phyloP scores from a whole-genome alignment of 2,113 vertebrate genomes.

The Alethe diademata region DNA sequence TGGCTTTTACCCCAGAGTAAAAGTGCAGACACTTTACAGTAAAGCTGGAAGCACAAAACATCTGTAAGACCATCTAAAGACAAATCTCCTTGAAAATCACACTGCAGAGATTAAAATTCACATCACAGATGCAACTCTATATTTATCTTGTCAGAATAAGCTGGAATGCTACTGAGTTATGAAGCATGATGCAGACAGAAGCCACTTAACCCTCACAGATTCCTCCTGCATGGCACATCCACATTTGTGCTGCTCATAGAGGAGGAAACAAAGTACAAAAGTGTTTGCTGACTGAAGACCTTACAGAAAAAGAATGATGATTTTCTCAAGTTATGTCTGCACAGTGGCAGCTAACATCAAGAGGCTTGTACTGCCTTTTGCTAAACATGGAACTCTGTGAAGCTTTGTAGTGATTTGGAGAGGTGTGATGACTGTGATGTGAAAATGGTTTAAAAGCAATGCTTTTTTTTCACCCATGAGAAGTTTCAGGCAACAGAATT shows the following conservation, averaged over 20 bases:
- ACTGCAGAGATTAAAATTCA: neutral
- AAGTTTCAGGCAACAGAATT: neutral
- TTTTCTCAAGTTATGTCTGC: neutral
- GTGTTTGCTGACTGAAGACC: neutral
- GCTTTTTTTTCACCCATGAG: neutral
- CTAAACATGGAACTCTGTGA: neutral
- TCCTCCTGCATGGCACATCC: neutral
- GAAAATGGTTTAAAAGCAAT: neutral
- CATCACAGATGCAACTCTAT: neutral
- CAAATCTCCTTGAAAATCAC: neutral
- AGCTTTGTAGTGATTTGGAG: neutral
- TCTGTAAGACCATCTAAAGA: neutral
- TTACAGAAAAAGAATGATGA: neutral
- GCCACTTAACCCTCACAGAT: neutral
- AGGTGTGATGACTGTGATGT: neutral
- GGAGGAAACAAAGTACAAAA: neutral
- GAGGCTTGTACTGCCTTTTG: neutral
- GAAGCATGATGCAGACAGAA: neutral
- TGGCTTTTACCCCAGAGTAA: neutral
- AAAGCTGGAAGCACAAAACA: neutral
- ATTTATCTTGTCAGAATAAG: neutral
- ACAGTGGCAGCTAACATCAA: neutral
- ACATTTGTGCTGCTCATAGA: neutral
- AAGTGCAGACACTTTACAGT: neutral
- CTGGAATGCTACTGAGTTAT: neutral